Base-by-base conservation (phyloP, 2,888 invertebrate species). In the Venusia cambrica region DNA sequence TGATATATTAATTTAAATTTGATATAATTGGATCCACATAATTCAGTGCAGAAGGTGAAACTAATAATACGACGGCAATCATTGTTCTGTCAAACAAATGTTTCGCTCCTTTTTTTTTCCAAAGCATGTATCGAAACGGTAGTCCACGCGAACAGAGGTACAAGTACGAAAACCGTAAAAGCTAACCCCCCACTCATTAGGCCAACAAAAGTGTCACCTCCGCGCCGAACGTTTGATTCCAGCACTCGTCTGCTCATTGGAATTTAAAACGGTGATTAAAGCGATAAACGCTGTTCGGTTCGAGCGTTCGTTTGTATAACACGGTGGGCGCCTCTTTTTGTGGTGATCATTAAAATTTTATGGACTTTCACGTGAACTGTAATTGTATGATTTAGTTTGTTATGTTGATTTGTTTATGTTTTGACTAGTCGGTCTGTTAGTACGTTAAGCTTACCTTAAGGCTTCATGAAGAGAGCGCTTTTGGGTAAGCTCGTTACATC, bases 201-300 rank as follows among this genome's bases (percentile, higher is more conserved):
- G 36, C 45, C 32, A 38, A 26, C 38, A 28, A 27, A 45, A 48
- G 45, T 42, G 44, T 41, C 38, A 33, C 37, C 43, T 50, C 44
- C 30, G 25, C 30, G 42, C 44, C 45, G 45, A 43, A 43, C 50
- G 47, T 50, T 50, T 50, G 50, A 50, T 50, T 50, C 34, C 24
- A 38, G 25, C 38, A 47, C 50, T 50, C 31, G 38, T 36, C 33
- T 37, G 37, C 36, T 44, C 41, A 45, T 39, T 38, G 43, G 35
- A 43, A 47, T 40, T 46, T 38, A 38, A 36, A 43, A 35, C 45
- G 43, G 27, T 40, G 39, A 46, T 42, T 42, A 38, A 26, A 40
- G 34, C 40, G 40, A 43, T 47, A 38, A 38, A 31, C 31, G 31
- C 32, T 20, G 31, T 24, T 31, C 32, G 27, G 35, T 22, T 36